Evolutionary conservation across 2,113 vertebrate genomes (phyloP).

Genomic region (Atlantisia rogersi): DNA sequence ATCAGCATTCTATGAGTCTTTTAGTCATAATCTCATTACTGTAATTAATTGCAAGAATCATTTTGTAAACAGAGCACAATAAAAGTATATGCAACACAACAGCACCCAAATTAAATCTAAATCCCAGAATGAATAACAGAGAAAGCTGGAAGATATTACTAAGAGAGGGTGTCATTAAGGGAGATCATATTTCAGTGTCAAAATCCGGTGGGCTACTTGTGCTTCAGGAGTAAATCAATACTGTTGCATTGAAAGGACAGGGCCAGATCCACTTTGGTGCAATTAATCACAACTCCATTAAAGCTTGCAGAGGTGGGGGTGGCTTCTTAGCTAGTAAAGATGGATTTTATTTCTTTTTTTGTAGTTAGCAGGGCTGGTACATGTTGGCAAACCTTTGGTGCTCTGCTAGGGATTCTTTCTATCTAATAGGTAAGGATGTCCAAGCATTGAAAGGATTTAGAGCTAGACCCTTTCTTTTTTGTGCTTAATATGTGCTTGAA

Average conservation of each 20-base stretch:
- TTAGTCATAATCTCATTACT: constrained; percentile 47
- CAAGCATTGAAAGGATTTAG: not conserved
- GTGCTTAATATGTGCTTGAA: not conserved
- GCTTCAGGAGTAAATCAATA: constrained; percentile 53
- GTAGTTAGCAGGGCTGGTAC: not conserved
- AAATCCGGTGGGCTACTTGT: constrained; percentile 32
- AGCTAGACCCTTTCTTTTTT: not conserved
- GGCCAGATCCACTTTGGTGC: constrained; percentile 11
- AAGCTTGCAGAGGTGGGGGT: not conserved
- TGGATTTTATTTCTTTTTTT: not conserved
- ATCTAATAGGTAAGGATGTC: not conserved
- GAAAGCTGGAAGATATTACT: constrained; percentile 37
- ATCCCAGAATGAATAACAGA: constrained; percentile 51
- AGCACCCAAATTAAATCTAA: constrained; percentile 68
- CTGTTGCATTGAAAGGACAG: constrained; percentile 23
- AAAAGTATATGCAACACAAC: constrained; percentile 54
- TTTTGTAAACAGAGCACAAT: constrained; percentile 52
- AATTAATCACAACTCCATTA: constrained; percentile 58
- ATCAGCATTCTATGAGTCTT: constrained; percentile 41
- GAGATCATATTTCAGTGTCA: constrained; percentile 62
- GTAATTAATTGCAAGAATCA: constrained; percentile 61
- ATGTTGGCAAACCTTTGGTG: not conserved
- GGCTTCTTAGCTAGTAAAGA: not conserved
- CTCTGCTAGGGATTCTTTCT: not conserved
- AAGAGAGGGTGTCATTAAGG: not conserved